Evolutionary conservation across 2,797 vertebrate species (phyloP).

Genomic region (Onychomys leucogaster): DNA sequence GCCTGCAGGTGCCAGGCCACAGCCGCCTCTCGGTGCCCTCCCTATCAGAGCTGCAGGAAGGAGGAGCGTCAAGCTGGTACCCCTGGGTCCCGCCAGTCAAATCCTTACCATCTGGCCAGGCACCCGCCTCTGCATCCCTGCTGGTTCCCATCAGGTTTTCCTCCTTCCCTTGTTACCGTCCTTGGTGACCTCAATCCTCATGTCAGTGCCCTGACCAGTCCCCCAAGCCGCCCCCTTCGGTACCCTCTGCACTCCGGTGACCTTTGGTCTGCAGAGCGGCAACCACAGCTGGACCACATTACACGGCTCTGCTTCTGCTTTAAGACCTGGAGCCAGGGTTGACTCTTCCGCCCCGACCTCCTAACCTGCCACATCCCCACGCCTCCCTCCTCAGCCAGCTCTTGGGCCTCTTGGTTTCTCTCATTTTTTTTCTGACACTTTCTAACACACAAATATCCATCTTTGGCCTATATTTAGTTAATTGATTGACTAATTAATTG

Average conservation of each 20-base stretch:
- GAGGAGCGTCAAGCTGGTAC: background rate
- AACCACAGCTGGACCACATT: constrained; percentile 49
- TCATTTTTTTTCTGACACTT: background rate
- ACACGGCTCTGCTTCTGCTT: constrained; percentile 31
- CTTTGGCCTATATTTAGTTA: constrained; percentile 16
- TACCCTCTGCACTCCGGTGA: constrained; percentile 46
- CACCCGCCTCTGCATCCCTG: background rate
- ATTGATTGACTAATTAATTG: background rate
- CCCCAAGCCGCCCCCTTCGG: background rate
- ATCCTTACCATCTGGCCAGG: background rate
- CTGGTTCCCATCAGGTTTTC: background rate
- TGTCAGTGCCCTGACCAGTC: background rate
- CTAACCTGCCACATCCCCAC: background rate
- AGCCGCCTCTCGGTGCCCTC: background rate
- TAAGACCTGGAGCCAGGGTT: background rate
- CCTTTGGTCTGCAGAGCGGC: constrained; percentile 37
- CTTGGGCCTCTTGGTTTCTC: background rate
- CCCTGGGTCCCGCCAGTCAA: background rate
- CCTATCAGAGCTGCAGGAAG: background rate
- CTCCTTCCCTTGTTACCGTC: constrained; percentile 23
- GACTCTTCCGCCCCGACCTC: background rate
- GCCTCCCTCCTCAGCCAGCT: background rate
- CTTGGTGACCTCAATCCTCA: constrained; percentile 45
- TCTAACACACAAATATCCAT: constrained; percentile 1
- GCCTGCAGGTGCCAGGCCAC: background rate